Conservation (phyloP, 1,140 invertebrate genomes). For the Periplaneta americana region DNA sequence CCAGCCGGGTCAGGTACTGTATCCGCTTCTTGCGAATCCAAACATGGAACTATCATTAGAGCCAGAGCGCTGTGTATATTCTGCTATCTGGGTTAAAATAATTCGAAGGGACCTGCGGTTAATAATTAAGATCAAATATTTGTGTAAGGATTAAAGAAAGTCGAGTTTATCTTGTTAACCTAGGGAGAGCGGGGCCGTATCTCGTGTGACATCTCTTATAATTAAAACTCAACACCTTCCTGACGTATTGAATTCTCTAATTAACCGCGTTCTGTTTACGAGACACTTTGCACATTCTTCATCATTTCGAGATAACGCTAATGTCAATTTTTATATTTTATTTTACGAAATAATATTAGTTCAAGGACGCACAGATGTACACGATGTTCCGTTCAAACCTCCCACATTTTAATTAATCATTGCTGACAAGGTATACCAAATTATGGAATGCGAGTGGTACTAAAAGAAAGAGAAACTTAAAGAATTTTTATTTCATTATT, state of each 20-base stretch:
- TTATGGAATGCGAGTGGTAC: no score
- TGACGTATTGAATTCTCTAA: background rate
- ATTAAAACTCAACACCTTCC: background rate
- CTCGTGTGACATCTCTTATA: background rate
- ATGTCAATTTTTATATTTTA: no score
- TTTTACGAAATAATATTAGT: no score
- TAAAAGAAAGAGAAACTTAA: no score
- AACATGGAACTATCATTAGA: background rate
- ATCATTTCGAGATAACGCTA: no score
- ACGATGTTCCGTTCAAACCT: no score
- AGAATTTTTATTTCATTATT: no score
- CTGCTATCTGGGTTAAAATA: background rate
- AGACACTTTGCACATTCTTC: no score
- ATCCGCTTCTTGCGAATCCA: background rate
- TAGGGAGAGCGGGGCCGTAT: background rate
- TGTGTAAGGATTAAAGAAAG: no score
- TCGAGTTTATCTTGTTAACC: background rate
- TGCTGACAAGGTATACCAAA: no score
- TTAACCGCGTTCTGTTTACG: background rate
- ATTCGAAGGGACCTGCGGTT: background rate
- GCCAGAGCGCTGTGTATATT: background rate
- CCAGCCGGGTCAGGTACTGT: background rate
- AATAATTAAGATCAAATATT: background rate
- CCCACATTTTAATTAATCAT: no score
- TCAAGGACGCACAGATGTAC: no score